Evolutionary conservation across 2,888 invertebrate genomes (phyloP).

Genomic region (Schizotus pectinicornis): DNA sequence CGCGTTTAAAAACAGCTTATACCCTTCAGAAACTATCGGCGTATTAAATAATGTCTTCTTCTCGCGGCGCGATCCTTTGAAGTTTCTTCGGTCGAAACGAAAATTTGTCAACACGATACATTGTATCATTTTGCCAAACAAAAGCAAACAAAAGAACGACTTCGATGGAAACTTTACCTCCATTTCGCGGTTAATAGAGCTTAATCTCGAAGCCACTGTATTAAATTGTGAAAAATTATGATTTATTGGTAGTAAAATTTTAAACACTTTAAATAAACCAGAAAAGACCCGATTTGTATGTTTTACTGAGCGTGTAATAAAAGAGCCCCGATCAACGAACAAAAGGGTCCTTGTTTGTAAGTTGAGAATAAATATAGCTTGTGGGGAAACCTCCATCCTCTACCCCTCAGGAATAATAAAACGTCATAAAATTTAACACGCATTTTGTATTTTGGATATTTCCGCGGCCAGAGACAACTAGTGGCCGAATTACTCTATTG

Average conservation of each 20-base stretch:
- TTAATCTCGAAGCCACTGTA: background rate
- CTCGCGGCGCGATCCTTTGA: conserved; percentile 39
- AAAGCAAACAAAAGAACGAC: background rate
- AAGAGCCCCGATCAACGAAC: conserved; percentile 46
- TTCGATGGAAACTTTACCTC: background rate
- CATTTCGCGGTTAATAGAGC: background rate
- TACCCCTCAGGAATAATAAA: conserved; percentile 34
- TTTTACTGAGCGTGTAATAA: conserved; percentile 54
- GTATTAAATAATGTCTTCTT: conserved; percentile 43
- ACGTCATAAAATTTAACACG: conserved; percentile 23
- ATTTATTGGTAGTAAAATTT: conserved; percentile 45
- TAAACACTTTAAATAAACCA: conserved; percentile 42
- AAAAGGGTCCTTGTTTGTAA: conserved; percentile 45
- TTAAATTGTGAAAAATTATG: conserved; percentile 37
- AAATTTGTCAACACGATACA: conserved; percentile 21
- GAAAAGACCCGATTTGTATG: conserved; percentile 53
- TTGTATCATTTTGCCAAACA: no score
- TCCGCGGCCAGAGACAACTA: no score
- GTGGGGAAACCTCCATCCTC: conserved; percentile 26
- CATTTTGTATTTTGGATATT: background rate
- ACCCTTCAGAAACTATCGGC: conserved; percentile 41
- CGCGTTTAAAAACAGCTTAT: conserved; percentile 32
- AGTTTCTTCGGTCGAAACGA: conserved; percentile 29
- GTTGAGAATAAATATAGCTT: conserved; percentile 38
- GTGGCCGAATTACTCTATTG: background rate